Evolutionary conservation across 2,888 invertebrate species (phyloP), one percentile per base, ranked within the genome.

Genomic region (Lasioglossum leucozonium): DNA sequence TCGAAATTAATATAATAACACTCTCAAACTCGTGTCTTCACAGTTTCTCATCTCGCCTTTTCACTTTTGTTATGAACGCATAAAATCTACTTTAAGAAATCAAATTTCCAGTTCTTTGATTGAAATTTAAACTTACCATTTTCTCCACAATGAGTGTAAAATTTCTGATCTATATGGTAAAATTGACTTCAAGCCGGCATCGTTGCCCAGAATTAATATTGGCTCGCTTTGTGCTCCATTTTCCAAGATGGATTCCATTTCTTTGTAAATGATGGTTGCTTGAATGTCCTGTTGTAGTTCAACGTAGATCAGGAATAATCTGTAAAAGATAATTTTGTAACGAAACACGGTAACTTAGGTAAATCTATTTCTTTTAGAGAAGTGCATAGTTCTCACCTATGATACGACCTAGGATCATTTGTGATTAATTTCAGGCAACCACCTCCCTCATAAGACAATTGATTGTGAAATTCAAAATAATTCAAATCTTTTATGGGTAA

Each of bases 371-470:
- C 16, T 44, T 55, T 2, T 71, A 30, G 47, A 22, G 22, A 67
- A 47, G 40, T 47, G 42, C 40, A 3, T 13, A 34, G 55, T 11
- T 34, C 37, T 89, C 47, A 94, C 95, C 95, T 93, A 55, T 94
- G 94, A 87, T 94, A 93, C 0, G 84, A 74, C 62, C 44, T 83
- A 5, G 85, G 81, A 82, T 93, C 86, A 67, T 86, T 92, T 16
- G 91, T 93, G 11, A 92, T 87, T 47, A 94, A 81, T 88, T 93
- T 93, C 42, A 95, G 81, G 71, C 94, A 94, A 44, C 93, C 92
- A n/a, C 95, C 95, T 26, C 95, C 95, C 72, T 94, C 90, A 77
- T 92, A 95, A 10, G 95, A 92, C 77, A 91, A 91, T 37, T 90
- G 86, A 34, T 92, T 83, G 71, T 89, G 92, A 81, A 91, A 94